Evolutionary conservation across 1,140 invertebrate species (phyloP), one percentile per base, ranked within the genome.

Genomic region (Pachyrhynchus sulphureomaculatus): DNA sequence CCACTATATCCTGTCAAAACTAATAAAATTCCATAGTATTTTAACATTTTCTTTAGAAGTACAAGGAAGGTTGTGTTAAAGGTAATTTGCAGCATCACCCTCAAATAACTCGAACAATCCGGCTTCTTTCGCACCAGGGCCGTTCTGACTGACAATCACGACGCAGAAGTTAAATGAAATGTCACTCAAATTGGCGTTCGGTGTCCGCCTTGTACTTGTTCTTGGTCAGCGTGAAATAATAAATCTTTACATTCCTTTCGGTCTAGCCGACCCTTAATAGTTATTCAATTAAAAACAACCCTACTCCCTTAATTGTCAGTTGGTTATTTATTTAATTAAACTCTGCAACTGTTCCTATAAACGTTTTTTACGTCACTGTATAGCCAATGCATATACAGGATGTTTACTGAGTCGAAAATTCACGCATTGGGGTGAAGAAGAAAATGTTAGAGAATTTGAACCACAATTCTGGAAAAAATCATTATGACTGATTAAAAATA

Each of bases 151-250:
- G 73, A 73, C 73, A 73, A 70, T 59, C 65, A 55, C 62, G 58
- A 64, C 63, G 65, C 62, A 70, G 68, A 69, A 75, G 69, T 75
- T 75, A 75, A 75, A 75, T 75, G 73, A 75, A 75, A 75, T 67
- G 73, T 75, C 73, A 73, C 65, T 75, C 73, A 75, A 71, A 72
- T 70, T 70, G 67, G 71, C 65, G 58, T 65, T 62, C 60, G 63
- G 65, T 68, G 56, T 65, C 65, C 65, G 73, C 72, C 72, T 71
- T 71, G 68, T 72, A 55, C 71, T 71, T 75, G 73, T 75, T 68
- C 55, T 66, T 69, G 66, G 62, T 68, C 70, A 71, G 67, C 70
- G 55, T 62, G 56, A 55, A 68, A 69, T 69, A 73, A 75, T 75
- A 75, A 75, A 75, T 75, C 73, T 64, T 49, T 54, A 41, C 26